Conservation (phyloP, 2,888 invertebrate species). For the Euzophera pinguis region DNA sequence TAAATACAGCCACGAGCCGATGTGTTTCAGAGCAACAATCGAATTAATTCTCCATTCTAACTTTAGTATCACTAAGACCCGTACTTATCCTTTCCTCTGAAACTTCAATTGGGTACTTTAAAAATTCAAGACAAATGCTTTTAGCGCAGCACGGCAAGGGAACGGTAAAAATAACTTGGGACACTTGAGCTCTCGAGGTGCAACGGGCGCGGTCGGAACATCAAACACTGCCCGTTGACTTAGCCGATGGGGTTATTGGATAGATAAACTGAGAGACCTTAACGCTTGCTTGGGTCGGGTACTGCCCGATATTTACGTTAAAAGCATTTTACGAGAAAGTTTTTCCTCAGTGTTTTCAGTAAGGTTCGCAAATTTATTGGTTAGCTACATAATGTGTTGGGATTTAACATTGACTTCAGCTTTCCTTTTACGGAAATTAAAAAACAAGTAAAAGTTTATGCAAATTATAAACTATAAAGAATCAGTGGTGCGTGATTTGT, state of each 20-base stretch:
- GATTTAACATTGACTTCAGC: too few relatives aligned
- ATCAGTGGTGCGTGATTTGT: too few relatives aligned
- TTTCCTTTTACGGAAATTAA: too few relatives aligned
- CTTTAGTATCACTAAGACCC: conserved; percentile 24
- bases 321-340: conserved; percentile 6
- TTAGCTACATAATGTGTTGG: background rate
- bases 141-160: conserved; percentile 50
- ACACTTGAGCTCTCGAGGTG: conserved; percentile 46
- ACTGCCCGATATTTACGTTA: conserved; percentile 10
- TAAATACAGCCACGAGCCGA: background rate
- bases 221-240: conserved; percentile 58
- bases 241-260: conserved; percentile 55
- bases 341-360: background rate
- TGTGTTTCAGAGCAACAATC: background rate
- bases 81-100: conserved; percentile 37
- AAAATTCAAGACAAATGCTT: conserved; percentile 74
- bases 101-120: conserved; percentile 68
- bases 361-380: conserved; percentile 1
- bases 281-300: conserved; percentile 15
- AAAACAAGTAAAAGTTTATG: too few relatives aligned
- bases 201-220: conserved; percentile 40
- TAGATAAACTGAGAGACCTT: conserved; percentile 44
- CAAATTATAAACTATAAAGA: too few relatives aligned
- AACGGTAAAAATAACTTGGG: conserved; percentile 62
- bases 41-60: conserved; percentile 9